Evolutionary conservation across 2,888 invertebrate genomes (phyloP).

Genomic region (Athalia cordata): DNA sequence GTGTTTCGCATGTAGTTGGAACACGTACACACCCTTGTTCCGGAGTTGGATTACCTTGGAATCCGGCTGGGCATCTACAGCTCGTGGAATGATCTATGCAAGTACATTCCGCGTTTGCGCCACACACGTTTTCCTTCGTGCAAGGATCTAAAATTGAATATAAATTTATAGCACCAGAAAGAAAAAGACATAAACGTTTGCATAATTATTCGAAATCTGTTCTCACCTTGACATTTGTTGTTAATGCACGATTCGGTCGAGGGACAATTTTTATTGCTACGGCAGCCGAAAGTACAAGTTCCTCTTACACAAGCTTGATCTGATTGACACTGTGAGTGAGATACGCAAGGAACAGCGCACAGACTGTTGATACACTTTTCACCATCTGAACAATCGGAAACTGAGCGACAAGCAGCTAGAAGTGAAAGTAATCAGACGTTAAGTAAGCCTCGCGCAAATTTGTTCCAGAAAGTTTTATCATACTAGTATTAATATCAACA

Average conservation of each 20-base stretch:
- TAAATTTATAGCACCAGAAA: conserved; percentile 12
- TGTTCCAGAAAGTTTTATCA: conserved; percentile 7
- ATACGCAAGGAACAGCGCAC: conserved; percentile 86
- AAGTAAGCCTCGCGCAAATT: conserved; percentile 27
- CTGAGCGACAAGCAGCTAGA: conserved; percentile 82
- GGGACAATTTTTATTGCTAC: conserved; percentile 88
- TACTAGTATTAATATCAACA: conserved; percentile 37
- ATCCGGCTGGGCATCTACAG: conserved; percentile 89
- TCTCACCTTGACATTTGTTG: conserved; percentile 82
- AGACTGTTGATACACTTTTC: conserved; percentile 87
- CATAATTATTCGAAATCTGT: neutral
- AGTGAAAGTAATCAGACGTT: neutral
- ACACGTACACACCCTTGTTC: conserved; percentile 92
- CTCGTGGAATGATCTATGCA: conserved; percentile 84
- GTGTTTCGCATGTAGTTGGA: conserved; percentile 81
- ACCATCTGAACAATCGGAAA: conserved; percentile 85
- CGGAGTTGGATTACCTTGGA: conserved; percentile 90
- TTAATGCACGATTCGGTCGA: conserved; percentile 87
- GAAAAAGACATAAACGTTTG: neutral
- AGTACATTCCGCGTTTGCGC: conserved; percentile 88
- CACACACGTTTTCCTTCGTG: conserved; percentile 83
- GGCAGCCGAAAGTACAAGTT: conserved; percentile 88
- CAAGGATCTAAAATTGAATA: conserved; percentile 80
- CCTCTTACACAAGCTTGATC: conserved; percentile 89
- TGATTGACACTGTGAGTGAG: conserved; percentile 86